phyloP scores from a whole-genome alignment of 2,888 invertebrate species.

The Brachypalpus laphriformis region DNA sequence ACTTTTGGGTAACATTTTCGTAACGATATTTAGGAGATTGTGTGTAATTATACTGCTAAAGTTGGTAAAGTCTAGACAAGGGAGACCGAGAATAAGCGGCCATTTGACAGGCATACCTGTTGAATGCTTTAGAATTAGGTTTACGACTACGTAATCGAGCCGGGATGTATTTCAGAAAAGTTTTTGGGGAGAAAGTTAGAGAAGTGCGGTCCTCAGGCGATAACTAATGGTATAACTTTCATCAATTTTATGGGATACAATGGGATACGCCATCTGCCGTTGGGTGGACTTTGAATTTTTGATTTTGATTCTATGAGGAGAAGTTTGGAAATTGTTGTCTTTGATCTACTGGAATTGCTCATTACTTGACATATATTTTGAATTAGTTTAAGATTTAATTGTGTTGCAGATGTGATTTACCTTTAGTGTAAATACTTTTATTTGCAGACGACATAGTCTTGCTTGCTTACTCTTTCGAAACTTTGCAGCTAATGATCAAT shows the following conservation, averaged over 20 bases:
- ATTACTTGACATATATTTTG: too few species aligned
- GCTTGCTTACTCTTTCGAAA: too few species aligned
- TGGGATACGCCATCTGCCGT: background rate
- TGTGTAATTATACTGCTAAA: conserved; percentile 35
- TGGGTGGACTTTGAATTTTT: too few species aligned
- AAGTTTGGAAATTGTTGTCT: too few species aligned
- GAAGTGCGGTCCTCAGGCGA: background rate
- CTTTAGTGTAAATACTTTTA: too few species aligned
- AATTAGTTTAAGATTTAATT: too few species aligned
- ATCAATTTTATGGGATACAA: background rate
- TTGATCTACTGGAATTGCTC: too few species aligned
- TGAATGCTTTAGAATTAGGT: conserved; percentile 36
- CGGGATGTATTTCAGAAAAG: background rate
- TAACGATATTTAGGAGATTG: conserved; percentile 48
- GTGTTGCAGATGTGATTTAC: too few species aligned
- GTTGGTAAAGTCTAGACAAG: conserved; percentile 42
- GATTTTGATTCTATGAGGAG: too few species aligned
- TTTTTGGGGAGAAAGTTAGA: background rate
- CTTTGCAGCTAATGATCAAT: too few species aligned
- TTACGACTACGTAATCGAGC: background rate
- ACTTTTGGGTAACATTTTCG: conserved; percentile 39
- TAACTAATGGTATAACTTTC: background rate
- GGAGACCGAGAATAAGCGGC: conserved; percentile 25
- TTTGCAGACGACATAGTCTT: too few species aligned
- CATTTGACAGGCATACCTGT: conserved; percentile 36